A percentile compares a stretch with the other conserved stretches of the same genome.
Conservation (phyloP, 2,888 invertebrate species). For the Tinea semifulvella region DNA sequence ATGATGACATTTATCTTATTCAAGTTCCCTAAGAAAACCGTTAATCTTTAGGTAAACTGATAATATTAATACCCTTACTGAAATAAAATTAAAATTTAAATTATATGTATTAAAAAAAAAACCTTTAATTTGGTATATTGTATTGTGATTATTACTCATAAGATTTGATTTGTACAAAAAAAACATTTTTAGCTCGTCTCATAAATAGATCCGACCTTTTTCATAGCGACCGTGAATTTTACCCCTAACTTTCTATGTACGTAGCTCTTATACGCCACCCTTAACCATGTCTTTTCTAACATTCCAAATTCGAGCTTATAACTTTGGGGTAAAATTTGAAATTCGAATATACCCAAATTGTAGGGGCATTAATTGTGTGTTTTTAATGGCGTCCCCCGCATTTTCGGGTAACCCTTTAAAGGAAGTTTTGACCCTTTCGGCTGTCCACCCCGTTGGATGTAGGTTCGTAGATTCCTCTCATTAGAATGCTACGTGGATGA, state of each 20-base stretch:
- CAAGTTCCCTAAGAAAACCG: too few relatives aligned
- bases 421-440: conserved; percentile 53
- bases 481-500: conserved; percentile 35
- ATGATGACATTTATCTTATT: too few relatives aligned
- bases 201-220: too few relatives aligned
- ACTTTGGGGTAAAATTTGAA: conserved; percentile 22
- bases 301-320: conserved; percentile 26
- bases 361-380: conserved; percentile 60
- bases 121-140: too few relatives aligned
- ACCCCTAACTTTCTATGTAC: conserved; percentile 59
- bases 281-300: conserved; percentile 46
- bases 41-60: too few relatives aligned
- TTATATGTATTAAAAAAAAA: too few relatives aligned
- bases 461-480: conserved; percentile 50
- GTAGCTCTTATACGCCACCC: conserved; percentile 60
- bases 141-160: too few relatives aligned
- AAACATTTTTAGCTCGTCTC: too few relatives aligned
- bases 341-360: conserved; percentile 32
- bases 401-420: conserved; percentile 60
- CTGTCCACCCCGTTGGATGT: conserved; percentile 52
- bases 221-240: too few relatives aligned
- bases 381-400: conserved; percentile 35
- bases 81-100: too few relatives aligned
- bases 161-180: too few relatives aligned
- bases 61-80: too few relatives aligned